A percentile compares a stretch with the other conserved stretches of the same genome.
These are phyloP conservation scores for Mongoloraphidia duomilia DNA, from an alignment of 2,888 invertebrate genomes.

Conservation along the genomic window DNA sequence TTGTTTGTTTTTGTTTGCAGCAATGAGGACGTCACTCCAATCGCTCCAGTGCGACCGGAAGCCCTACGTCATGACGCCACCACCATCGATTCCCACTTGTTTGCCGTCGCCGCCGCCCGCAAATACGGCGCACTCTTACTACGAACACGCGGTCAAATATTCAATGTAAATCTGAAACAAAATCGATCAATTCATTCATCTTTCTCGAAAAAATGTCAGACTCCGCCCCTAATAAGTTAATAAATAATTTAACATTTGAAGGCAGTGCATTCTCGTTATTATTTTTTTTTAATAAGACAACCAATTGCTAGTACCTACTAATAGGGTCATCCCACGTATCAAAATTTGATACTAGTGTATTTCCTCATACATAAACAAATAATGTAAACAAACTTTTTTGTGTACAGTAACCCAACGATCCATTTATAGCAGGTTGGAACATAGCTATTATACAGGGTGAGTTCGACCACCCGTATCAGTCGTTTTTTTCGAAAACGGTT, in stretches of 20 bases:
- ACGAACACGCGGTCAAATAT: conserved; percentile 25
- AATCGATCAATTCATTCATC: no score
- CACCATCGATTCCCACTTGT: conserved; percentile 30
- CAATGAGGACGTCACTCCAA: conserved; percentile 25
- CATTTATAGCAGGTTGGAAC: no score
- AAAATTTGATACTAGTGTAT: no score
- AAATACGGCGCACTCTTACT: conserved; percentile 24
- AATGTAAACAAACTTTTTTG: no score
- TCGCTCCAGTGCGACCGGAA: conserved; percentile 41
- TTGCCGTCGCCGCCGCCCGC: conserved; percentile 36
- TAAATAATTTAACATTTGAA: neutral
- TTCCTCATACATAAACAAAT: no score
- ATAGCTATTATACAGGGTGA: no score
- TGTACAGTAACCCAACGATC: no score
- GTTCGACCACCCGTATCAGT: no score
- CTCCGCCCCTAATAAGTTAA: neutral
- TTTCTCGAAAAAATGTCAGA: no score
- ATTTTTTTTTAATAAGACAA: neutral
- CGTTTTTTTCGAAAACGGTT: no score
- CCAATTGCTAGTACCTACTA: no score
- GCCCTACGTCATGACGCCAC: conserved; percentile 37
- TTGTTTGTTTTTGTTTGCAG: conserved; percentile 20
- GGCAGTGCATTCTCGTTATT: neutral
- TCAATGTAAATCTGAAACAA: conserved; percentile 14
- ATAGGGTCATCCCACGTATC: no score